Conservation (phyloP, 2,888 invertebrate species). For the Pyrrhia umbra region DNA sequence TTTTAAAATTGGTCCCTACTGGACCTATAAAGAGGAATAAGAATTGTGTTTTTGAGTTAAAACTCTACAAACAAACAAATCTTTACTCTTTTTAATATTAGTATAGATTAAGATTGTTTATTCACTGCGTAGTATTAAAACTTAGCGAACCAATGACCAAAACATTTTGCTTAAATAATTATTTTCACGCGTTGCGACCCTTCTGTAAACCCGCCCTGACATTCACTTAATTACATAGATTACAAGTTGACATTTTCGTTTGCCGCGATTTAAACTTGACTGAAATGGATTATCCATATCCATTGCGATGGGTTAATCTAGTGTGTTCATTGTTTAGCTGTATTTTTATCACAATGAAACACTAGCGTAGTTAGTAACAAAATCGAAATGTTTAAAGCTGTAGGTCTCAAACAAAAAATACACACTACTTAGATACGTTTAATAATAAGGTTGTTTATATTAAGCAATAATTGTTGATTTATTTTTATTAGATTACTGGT, state of each 20-base stretch:
- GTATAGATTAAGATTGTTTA: no score
- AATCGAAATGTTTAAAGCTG: neutral
- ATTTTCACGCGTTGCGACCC: constrained; percentile 51
- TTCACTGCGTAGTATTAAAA: neutral
- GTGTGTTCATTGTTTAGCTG: constrained; percentile 54
- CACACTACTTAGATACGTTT: no score
- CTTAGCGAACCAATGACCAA: neutral
- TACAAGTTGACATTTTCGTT: constrained; percentile 88
- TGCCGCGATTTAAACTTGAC: constrained; percentile 84
- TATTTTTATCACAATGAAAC: constrained; percentile 48
- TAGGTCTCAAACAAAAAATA: no score
- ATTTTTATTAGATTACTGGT: no score
- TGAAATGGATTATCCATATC: constrained; percentile 83
- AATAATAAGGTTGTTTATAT: no score
- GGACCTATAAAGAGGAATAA: no score
- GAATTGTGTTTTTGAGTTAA: no score
- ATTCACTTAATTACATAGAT: constrained; percentile 89
- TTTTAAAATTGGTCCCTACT: no score
- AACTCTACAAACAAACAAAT: no score
- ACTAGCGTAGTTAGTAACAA: constrained; percentile 13
- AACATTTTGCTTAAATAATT: neutral
- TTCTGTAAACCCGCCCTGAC: constrained; percentile 80
- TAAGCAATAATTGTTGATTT: no score
- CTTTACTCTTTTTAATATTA: no score
- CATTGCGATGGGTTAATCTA: constrained; percentile 69